Evolutionary conservation across 2,113 vertebrate species (phyloP), one percentile per base, ranked within the genome.

Genomic region (Tachycineta bicolor): DNA sequence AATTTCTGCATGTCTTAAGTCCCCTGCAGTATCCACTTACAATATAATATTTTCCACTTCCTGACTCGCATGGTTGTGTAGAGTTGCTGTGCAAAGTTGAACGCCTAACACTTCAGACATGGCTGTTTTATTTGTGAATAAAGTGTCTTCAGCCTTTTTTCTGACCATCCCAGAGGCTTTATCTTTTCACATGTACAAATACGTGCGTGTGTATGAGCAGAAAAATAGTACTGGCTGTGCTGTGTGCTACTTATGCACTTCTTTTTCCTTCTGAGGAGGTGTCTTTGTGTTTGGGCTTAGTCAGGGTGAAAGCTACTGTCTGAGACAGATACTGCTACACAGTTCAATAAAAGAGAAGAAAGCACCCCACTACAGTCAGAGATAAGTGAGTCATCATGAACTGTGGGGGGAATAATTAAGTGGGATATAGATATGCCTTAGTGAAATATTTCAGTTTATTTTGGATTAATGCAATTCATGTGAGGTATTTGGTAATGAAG

Each of bases 1-100:
- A 92, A 79, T 95, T 91, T 83, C 76, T 96, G 75, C 93, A 83
- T 96, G 94, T 94, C 94, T 96, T 80, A 88, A 97, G 94, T 97
- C 94, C 95, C 86, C 94, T 94, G 91, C 65, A 87, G 78, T 96
- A 94, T 94, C 95, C 95, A 85, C 87, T 96, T 97, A 95, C 81
- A 58, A 83, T 94, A 89, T 96, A 97, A 95, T 89, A 91, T 96
- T 97, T 95, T 96, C 96, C 96, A 93, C 96, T 97, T 96, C 83
- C 92, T 97, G 90, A 89, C 92, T 94, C 65, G 94, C 80, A 81
- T 90, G 83, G 89, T 75, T 92, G 81, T 63, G 64, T 67, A 91
- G 49, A 46, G 71, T 95, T 89, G 73, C 93, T 95, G 46, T 90
- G 96, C 49, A 50, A 78, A 87, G 81, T 92, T 91, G 91, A 96